Evolutionary conservation across 2,888 invertebrate genomes (phyloP).

Genomic region (Seira musarum): DNA sequence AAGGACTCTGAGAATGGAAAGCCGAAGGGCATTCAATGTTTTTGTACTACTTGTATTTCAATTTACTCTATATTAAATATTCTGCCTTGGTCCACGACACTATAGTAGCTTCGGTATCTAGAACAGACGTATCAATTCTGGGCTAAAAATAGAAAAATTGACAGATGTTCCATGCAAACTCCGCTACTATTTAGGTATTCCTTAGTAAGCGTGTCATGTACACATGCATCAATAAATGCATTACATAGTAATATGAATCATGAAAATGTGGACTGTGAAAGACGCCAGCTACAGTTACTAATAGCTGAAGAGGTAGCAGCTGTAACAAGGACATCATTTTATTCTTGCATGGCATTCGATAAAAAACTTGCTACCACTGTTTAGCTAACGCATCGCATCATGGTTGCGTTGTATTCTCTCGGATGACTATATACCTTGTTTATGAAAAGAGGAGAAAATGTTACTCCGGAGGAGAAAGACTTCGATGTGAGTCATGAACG

Average conservation of each 20-base stretch:
- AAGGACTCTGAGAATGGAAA: slow-evolving; percentile 9
- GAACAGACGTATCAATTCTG: slow-evolving; percentile 23
- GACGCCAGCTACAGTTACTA: slow-evolving; percentile 1
- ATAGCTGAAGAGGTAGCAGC: slow-evolving; percentile 7
- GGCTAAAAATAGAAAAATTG: slow-evolving; percentile 18
- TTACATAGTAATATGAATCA: neutral
- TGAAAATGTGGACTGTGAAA: neutral
- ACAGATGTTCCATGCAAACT: neutral
- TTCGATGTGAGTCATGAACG: slow-evolving; percentile 5
- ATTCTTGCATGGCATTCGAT: neutral
- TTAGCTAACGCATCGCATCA: neutral
- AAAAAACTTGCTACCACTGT: neutral
- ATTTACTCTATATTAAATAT: slow-evolving; percentile 44
- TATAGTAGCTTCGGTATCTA: neutral
- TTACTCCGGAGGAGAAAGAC: neutral
- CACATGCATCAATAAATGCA: slow-evolving; percentile 7
- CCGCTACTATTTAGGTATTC: slow-evolving; percentile 1
- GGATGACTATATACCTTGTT: too few species aligned
- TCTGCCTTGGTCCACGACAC: neutral
- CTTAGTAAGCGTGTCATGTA: neutral
- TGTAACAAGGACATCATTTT: slow-evolving; percentile 9
- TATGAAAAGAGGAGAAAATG: too few species aligned
- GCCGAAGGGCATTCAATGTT: slow-evolving; percentile 40
- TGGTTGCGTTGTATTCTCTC: neutral
- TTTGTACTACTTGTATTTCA: slow-evolving; percentile 35